phyloP scores from a whole-genome alignment of 2,113 vertebrate genomes.

The Lanius collurio region DNA sequence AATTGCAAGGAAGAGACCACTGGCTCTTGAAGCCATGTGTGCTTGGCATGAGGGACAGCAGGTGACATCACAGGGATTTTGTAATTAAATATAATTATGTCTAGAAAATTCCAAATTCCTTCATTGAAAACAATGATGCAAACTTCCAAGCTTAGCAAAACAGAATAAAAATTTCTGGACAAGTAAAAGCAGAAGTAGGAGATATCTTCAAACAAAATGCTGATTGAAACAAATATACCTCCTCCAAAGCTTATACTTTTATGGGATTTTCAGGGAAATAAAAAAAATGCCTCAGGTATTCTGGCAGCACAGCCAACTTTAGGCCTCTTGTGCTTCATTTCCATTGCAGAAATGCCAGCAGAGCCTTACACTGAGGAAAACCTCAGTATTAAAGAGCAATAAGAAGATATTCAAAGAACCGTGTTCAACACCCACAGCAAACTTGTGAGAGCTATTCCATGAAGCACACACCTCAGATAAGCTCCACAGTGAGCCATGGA shows the following conservation, averaged over 20 bases:
- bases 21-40: neutral
- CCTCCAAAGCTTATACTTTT: neutral
- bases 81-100: neutral
- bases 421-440: neutral
- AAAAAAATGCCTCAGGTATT: neutral
- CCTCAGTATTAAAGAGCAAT: neutral
- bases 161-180: neutral
- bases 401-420: neutral
- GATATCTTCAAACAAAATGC: neutral
- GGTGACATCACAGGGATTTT: neutral
- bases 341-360: neutral
- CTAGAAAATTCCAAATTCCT: neutral
- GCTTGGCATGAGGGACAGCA: neutral
- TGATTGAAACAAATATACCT: neutral
- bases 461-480: neutral
- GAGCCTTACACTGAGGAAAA: neutral
- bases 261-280: neutral
- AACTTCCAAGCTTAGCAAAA: neutral
- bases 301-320: neutral
- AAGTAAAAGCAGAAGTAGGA: neutral
- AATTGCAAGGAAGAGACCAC: neutral
- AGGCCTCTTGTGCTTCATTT: neutral
- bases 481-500: accelerated
- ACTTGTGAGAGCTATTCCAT: neutral
- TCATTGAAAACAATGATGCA: neutral